A percentile compares a stretch with the other conserved stretches of the same genome.
Evolutionary conservation across 2,113 vertebrate species (phyloP).

Genomic region (Anoura caudifer): DNA sequence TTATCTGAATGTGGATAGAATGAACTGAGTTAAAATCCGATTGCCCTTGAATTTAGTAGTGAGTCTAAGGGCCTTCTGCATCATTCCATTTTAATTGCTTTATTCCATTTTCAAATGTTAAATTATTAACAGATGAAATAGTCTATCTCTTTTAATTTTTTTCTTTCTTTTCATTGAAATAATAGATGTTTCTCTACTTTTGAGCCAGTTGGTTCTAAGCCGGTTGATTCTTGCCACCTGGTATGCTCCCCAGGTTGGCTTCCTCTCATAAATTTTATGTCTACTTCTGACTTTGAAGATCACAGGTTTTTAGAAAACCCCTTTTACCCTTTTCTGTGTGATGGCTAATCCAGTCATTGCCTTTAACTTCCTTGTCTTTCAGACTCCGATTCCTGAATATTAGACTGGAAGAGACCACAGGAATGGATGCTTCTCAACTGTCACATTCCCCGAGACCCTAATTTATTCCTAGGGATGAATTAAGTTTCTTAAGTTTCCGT

Average conservation of each 20-base stretch:
- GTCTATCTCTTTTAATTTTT: neutral
- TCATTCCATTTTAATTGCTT: neutral
- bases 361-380: conserved; percentile 9
- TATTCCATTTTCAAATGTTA: neutral
- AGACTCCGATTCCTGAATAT: neutral
- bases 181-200: neutral
- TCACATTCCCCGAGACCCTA: neutral
- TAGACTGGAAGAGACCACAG: neutral
- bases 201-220: neutral
- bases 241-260: neutral
- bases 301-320: conserved; percentile 28
- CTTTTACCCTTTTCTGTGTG: neutral
- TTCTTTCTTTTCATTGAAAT: conserved; percentile 5
- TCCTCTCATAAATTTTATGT: conserved; percentile 10
- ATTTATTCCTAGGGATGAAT: neutral
- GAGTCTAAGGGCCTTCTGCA: neutral
- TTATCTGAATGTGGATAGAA: neutral
- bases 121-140: conserved; percentile 10
- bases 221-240: neutral
- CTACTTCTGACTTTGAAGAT: conserved; percentile 53
- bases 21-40: neutral
- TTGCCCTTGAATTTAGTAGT: neutral
- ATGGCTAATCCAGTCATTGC: neutral
- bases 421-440: neutral
- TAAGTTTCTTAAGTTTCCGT: neutral